phyloP scores from a whole-genome alignment of 2,113 vertebrate genomes.

The Plecturocebus donacophilus region DNA sequence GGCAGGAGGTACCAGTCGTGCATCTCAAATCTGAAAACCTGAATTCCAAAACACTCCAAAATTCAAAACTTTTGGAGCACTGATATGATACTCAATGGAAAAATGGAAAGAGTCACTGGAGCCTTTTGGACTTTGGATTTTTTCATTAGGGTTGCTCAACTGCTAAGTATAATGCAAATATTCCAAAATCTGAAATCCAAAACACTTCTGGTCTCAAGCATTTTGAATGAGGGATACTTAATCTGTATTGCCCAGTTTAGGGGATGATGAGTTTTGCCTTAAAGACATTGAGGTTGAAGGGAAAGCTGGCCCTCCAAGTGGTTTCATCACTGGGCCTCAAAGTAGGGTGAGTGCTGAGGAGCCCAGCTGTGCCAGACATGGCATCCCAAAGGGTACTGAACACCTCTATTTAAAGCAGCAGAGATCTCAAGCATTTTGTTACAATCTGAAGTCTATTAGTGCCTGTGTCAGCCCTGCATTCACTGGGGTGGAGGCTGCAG shows the following conservation, averaged over 20 bases:
- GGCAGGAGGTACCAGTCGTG: neutral
- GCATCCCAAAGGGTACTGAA: neutral
- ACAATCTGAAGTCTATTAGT: neutral
- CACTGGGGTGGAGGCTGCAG: constrained; percentile 21
- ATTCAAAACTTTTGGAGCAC: neutral
- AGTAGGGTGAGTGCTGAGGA: neutral
- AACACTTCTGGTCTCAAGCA: neutral
- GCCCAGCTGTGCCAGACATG: neutral
- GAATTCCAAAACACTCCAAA: neutral
- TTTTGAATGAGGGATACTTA: neutral
- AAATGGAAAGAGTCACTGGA: neutral
- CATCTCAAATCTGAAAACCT: neutral
- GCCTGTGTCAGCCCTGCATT: constrained; percentile 30
- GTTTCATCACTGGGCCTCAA: neutral
- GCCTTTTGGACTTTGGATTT: neutral
- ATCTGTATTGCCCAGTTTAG: neutral
- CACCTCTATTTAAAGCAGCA: constrained; percentile 60
- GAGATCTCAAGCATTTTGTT: constrained; percentile 33
- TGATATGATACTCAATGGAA: neutral
- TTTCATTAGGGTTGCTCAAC: neutral
- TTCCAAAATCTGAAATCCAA: neutral
- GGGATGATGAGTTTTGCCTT: neutral
- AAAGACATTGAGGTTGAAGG: neutral
- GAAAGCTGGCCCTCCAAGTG: neutral
- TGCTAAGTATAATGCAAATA: neutral